Base-by-base conservation (phyloP, 2,797 vertebrate species). In the Tiaroga cobitis region DNA sequence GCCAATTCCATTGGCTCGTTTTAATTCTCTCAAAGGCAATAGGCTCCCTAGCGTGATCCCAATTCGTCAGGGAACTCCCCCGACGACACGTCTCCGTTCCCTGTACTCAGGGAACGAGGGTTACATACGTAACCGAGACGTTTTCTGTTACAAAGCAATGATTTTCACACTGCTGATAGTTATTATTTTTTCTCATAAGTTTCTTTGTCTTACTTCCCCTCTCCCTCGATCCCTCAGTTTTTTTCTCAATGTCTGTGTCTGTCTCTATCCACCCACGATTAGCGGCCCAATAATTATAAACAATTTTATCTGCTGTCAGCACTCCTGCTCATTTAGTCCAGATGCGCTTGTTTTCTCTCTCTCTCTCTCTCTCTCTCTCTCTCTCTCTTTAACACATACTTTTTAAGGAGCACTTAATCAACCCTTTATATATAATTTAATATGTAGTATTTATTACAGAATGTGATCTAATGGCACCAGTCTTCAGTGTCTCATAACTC, bases 251-350 rank as follows among this genome's bases (percentile, higher is more conserved):
- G 88, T 91, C 90, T 82, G 13, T 84, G 86, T 88, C 91, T 90
- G 88, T 90, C 84, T 95, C 91, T 94, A 94, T 95, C 93, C 93
- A 92, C 92, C 92, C 91, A 90, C 92, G 95, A 96, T 96, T 95
- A 95, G 92, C 90, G 61, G 91, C 84, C 88, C 93, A 92, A 93
- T 95, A 95, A 95, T 96, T 96, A 95, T 95, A 96, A 95, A 95
- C 95, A 95, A 89, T 93, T 93, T 95, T 96, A 96, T 96, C 95
- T 94, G 86, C 91, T 95, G 94, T 96, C 95, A 95, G 93, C 95
- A 95, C 96, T 93, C 90, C 68, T 88, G 90, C 86, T 91, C 93
- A 95, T 93, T 94, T 85, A 94, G 91, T 94, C 95, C 95, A 96
- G 95, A 96, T 92, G 88, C 85, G 39, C 67, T 87, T 74, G 75